Percentiles rank a stretch among this genome's conserved stretches.
These are phyloP conservation scores for Otus scops DNA, from an alignment of 2,797 vertebrate genomes.

Conservation along the genomic window DNA sequence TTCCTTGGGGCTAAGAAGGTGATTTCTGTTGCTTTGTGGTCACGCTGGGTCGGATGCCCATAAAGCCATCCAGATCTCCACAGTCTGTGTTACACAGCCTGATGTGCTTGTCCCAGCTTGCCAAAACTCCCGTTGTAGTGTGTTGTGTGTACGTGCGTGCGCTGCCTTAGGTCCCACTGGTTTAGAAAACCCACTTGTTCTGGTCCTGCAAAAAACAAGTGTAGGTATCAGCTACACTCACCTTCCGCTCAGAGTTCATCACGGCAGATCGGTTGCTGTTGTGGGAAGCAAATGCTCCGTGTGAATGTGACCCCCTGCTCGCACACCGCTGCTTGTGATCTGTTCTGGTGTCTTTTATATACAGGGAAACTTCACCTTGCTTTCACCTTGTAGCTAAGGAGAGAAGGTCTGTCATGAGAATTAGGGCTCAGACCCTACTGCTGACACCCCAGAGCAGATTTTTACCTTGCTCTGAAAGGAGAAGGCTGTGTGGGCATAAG, in stretches of 20 bases:
- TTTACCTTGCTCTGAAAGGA: not conserved
- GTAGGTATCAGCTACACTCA: not conserved
- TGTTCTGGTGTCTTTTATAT: not conserved
- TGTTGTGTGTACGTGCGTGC: not conserved
- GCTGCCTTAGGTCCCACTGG: not conserved
- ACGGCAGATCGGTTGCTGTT: not conserved
- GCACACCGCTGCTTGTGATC: not conserved
- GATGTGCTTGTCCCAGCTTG: not conserved
- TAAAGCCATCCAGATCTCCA: not conserved
- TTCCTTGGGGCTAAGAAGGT: not conserved
- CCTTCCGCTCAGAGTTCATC: not conserved
- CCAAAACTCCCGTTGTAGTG: not conserved
- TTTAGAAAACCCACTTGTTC: not conserved
- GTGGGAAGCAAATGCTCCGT: not conserved
- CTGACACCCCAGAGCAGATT: not conserved
- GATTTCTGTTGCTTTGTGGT: not conserved
- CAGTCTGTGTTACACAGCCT: too few species aligned
- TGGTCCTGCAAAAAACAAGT: not conserved
- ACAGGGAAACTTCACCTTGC: not conserved
- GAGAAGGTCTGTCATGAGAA: not conserved
- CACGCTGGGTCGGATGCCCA: rapidly evolving
- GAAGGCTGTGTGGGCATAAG: not conserved
- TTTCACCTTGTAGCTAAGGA: not conserved
- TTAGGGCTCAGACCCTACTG: not conserved
- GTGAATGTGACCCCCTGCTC: not conserved